phyloP scores from a whole-genome alignment of 2,797 vertebrate species.

The Myotis findleyi region DNA sequence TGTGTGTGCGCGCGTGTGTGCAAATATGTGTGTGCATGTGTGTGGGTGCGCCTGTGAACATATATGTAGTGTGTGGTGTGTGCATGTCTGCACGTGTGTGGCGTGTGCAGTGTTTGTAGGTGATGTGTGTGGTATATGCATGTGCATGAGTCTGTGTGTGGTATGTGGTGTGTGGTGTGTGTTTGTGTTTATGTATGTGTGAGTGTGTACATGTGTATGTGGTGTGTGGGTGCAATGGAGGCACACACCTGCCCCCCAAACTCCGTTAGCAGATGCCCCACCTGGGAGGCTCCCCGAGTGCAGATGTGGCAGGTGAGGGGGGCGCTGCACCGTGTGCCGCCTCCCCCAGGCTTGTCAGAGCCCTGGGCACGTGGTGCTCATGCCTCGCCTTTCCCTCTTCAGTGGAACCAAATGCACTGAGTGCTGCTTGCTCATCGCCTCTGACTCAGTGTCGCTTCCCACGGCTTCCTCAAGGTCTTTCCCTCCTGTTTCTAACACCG shows the following conservation, averaged over 20 bases:
- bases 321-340: not conserved
- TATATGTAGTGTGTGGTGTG: not conserved
- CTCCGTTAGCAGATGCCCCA: not conserved
- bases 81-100: not conserved
- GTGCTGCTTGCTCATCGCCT: not conserved
- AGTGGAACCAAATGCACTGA: not conserved
- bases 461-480: not conserved
- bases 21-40: too few relatives aligned
- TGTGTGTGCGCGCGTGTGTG: not conserved
- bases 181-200: not conserved
- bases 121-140: not conserved
- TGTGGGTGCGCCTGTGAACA: not conserved
- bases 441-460: conserved; percentile 29
- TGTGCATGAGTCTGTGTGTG: not conserved
- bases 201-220: not conserved
- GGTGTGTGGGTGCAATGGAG: not conserved
- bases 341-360: not conserved
- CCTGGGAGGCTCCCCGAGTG: conserved; percentile 6
- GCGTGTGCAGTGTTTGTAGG: not conserved
- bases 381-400: not conserved
- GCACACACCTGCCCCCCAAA: not conserved
- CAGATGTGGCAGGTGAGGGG: not conserved
- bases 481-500: not conserved
- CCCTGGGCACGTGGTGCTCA: not conserved
- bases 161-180: not conserved